Base-by-base conservation (phyloP, 1,140 invertebrate genomes). In the Cephus cinctus region DNA sequence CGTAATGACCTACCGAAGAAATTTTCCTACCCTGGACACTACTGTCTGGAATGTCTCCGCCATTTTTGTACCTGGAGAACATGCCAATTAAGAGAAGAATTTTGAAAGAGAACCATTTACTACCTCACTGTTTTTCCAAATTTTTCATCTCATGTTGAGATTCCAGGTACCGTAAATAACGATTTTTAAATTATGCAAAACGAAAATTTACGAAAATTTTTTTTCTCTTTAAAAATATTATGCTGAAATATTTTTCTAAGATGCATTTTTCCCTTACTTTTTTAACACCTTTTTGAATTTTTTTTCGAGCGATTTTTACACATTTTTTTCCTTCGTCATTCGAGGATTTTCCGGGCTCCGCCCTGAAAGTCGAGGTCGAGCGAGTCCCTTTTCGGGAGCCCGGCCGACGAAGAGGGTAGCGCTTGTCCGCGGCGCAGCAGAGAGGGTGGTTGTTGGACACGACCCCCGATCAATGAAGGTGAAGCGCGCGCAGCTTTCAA, bases 401-500 rank as follows among this genome's bases (percentile, higher is more conserved):
- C 30, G 44, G 56, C 52, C 57, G 52, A 56, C 52, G 54, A 59
- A 56, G 61, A 61, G 56, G 54, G 53, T 54, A 65, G 51, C 55
- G 52, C 44, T 22, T 46, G 56, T 52, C 44, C 50, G 53, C 54
- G 40, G 52, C 50, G 47, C 47, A 57, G 49, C 50, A 47, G 54
- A 61, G 57, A 63, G 54, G 54, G 57, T 59, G 54, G 46, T 43
- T 31, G 50, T 42, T 50, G 55, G 58, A 63, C 57, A 57, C 52
- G 48, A 54, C 58, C 56, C 43, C 34, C 67, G 70, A 73, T 73
- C 70, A 65, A 73, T 73, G 70, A 70, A 73, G 64, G 61, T 47
- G 56, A 67, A 52, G 69, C 70, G 69, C 70, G 70, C 69, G 70
- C 70, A 73, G 50, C 60, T 61, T 57, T 43, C 50, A 59, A 61